phyloP scores from a whole-genome alignment of 2,888 invertebrate genomes.

The Phrixothrix hirtus region DNA sequence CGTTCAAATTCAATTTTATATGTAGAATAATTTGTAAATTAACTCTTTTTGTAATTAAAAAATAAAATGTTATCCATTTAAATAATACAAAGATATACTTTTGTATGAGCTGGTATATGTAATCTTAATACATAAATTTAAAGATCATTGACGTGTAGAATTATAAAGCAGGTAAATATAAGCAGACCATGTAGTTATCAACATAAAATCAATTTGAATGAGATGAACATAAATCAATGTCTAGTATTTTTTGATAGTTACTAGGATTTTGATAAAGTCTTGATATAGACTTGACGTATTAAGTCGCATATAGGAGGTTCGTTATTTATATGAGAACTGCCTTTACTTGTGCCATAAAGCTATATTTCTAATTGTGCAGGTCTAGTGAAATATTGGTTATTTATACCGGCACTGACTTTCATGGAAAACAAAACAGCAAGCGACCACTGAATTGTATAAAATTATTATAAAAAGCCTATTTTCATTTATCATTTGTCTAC shows the following conservation, averaged over 20 bases:
- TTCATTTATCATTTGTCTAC: neutral
- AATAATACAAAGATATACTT: no score
- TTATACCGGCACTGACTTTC: slow-evolving; percentile 10
- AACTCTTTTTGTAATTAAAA: no score
- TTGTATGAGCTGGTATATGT: neutral
- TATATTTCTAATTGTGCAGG: slow-evolving; percentile 28
- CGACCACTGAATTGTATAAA: no score
- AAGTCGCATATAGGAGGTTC: slow-evolving; percentile 23
- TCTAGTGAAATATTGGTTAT: slow-evolving; percentile 15
- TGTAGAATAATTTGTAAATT: no score
- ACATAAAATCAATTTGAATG: slow-evolving; percentile 20
- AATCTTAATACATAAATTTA: neutral
- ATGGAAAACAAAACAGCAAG: no score
- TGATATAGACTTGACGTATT: slow-evolving; percentile 28
- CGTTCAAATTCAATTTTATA: no score
- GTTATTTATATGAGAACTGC: slow-evolving; percentile 28
- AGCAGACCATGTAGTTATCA: slow-evolving; percentile 18
- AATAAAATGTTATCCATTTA: no score
- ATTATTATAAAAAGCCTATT: neutral
- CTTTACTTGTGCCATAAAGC: slow-evolving; percentile 23
- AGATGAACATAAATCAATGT: slow-evolving; percentile 21
- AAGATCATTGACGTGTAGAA: no score
- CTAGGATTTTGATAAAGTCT: slow-evolving; percentile 27
- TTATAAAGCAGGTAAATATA: slow-evolving; percentile 15
- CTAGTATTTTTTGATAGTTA: slow-evolving; percentile 26